Evolutionary conservation across 2,888 invertebrate species (phyloP), one percentile per base, ranked within the genome.

Genomic region (Plebejus melissa): DNA sequence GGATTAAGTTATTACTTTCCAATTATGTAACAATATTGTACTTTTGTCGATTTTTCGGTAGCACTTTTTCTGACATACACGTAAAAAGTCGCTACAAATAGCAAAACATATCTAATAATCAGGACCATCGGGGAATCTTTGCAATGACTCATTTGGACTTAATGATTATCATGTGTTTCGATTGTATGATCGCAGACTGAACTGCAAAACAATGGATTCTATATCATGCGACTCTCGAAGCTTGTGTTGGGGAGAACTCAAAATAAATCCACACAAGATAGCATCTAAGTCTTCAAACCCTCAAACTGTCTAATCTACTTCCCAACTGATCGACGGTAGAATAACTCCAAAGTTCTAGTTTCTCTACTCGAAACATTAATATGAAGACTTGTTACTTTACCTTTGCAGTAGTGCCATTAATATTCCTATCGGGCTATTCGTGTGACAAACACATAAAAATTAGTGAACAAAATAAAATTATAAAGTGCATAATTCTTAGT

Each of bases 371-470:
- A 84, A 85, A 82, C 83, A 82, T 84, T 84, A 72, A 58, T 77
- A 79, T 79, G 79, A 76, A 79, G 82, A 85, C 83, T 85, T 84
- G 75, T 88, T 91, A 91, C 90, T 86, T 97, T 98, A 98, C 98
- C 98, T 98, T 96, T 97, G 96, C 90, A 98, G 96, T 90, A 98
- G 96, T 95, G 97, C 97, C 97, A 98, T 97, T 95, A 98, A 97
- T 94, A 97, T 97, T 96, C 97, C 98, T 96, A 98, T 96, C 94
- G 98, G 97, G 97, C 98, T 97, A 96, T 95, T 95, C 89, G 95
- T 95, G 96, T 95, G 96, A 94, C 94, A 95, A 95, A 96, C 94
- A 95, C 93, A 94, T 84, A 87, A 78, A 85, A 81, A 92, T 93
- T 93, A 93, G 92, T 93, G 85, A 90, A 84, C 81, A 86, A 88